phyloP scores from a whole-genome alignment of 2,888 invertebrate species.

The Eulithis prunata region DNA sequence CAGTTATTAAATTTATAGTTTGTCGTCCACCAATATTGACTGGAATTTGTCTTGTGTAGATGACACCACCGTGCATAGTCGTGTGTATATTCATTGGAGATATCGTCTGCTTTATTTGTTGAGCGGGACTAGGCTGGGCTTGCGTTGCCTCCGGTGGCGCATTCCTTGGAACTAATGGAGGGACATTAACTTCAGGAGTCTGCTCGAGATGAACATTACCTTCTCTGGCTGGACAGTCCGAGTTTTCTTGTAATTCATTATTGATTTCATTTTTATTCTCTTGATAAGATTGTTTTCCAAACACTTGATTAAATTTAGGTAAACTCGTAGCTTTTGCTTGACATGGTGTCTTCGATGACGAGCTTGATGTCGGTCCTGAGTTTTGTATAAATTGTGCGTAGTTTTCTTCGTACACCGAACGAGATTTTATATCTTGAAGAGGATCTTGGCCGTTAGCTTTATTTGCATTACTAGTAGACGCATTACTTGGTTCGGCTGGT shows the following conservation, averaged over 20 bases:
- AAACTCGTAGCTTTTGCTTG: constrained; percentile 81
- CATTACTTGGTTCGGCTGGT: constrained; percentile 53
- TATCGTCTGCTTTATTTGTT: constrained; percentile 80
- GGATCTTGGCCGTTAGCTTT: constrained; percentile 54
- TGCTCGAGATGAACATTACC: constrained; percentile 70
- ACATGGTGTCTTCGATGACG: constrained; percentile 40
- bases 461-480: constrained; percentile 49
- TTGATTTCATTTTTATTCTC: constrained; percentile 67
- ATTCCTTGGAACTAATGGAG: constrained; percentile 72
- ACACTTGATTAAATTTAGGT: constrained; percentile 92
- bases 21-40: constrained; percentile 84
- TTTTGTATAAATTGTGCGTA: constrained; percentile 83
- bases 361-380: constrained; percentile 40
- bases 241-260: constrained; percentile 48
- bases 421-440: constrained; percentile 75
- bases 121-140: constrained; percentile 67
- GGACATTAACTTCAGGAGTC: constrained; percentile 67
- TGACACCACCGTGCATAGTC: constrained; percentile 87
- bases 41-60: constrained; percentile 89
- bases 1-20: constrained; percentile 84
- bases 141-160: constrained; percentile 62
- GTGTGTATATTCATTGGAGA: constrained; percentile 82
- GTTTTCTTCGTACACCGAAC: constrained; percentile 83
- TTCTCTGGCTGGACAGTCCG: constrained; percentile 63
- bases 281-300: constrained; percentile 88